phyloP scores from a whole-genome alignment of 2,888 invertebrate genomes.

The Epinotia demarniana region DNA sequence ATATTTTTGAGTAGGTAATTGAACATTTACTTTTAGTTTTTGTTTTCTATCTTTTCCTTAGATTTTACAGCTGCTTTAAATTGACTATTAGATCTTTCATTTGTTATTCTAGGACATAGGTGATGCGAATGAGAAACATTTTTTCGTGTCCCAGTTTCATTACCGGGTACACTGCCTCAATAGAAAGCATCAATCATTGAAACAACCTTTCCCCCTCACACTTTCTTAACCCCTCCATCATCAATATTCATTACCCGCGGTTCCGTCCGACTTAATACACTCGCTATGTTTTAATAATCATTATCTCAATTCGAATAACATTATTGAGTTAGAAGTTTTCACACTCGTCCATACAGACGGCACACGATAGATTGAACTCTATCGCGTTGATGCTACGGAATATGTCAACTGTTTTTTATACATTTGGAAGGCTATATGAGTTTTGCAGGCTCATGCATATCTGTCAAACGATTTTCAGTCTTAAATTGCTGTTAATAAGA shows the following conservation, averaged over 20 bases:
- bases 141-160: too few relatives aligned
- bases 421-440: neutral
- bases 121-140: too few relatives aligned
- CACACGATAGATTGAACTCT: slow-evolving; percentile 1
- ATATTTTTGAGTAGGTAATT: too few relatives aligned
- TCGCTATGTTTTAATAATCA: slow-evolving; percentile 43
- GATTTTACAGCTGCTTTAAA: too few relatives aligned
- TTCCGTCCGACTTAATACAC: slow-evolving; percentile 35
- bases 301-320: slow-evolving; percentile 39
- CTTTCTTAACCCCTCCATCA: slow-evolving; percentile 14
- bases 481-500: neutral
- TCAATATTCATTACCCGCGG: slow-evolving; percentile 40
- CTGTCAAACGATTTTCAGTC: slow-evolving; percentile 4
- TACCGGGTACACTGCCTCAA: neutral
- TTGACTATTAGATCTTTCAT: too few relatives aligned
- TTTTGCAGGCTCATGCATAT: neutral
- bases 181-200: slow-evolving; percentile 12
- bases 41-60: too few relatives aligned
- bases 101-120: too few relatives aligned
- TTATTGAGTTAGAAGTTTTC: slow-evolving; percentile 38
- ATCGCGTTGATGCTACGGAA: neutral
- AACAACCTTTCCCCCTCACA: neutral
- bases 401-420: neutral
- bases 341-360: neutral
- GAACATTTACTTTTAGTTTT: too few relatives aligned